Evolutionary conservation across 2,888 invertebrate species (phyloP).

Genomic region (Caenorhabditis sp.): DNA sequence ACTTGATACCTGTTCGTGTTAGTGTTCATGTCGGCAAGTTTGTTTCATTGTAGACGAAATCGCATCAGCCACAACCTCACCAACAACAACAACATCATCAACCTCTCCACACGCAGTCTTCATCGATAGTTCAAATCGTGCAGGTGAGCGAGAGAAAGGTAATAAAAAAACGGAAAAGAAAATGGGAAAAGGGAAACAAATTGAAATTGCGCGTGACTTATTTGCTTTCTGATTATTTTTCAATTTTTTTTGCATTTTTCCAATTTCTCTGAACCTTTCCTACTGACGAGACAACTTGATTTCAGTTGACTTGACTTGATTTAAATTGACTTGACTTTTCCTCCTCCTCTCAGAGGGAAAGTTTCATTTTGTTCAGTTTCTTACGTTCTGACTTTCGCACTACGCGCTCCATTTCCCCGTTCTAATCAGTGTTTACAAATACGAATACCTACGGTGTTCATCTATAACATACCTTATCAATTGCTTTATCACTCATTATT

Average conservation of each 20-base stretch:
- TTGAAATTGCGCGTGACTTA: slow-evolving; percentile 35
- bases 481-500: slow-evolving; percentile 3
- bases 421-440: background rate
- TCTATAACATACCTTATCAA: no score
- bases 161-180: slow-evolving; percentile 37
- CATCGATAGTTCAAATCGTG: slow-evolving; percentile 60
- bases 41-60: slow-evolving; percentile 51
- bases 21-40: background rate
- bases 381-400: no score
- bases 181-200: background rate
- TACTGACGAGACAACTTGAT: no score
- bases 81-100: slow-evolving; percentile 42
- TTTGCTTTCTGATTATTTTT: slow-evolving; percentile 12
- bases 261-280: background rate
- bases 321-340: background rate
- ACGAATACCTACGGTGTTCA: no score
- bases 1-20: slow-evolving; percentile 17
- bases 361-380: no score
- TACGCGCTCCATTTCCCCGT: no score
- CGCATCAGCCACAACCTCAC: slow-evolving; percentile 48
- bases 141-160: slow-evolving; percentile 45
- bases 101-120: slow-evolving; percentile 26
- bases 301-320: no score
- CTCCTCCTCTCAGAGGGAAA: no score
- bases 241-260: background rate